Evolutionary conservation across 2,888 invertebrate genomes (phyloP), one percentile per base, ranked within the genome.

Genomic region (Xestoiulus laeticollis): DNA sequence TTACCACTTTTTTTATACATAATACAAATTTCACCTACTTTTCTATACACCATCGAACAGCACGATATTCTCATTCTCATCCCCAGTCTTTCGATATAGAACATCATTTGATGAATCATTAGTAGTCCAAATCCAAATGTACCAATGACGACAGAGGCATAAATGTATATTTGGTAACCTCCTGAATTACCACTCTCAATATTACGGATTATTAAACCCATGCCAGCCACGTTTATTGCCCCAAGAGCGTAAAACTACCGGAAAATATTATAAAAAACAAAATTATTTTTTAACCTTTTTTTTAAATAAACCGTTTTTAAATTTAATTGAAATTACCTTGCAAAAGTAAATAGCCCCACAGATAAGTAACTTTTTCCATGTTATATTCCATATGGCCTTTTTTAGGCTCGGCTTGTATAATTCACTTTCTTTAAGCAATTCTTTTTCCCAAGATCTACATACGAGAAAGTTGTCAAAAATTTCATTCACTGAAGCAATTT

Each of bases 111-210:
- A 16, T 86, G 86, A 19, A 86, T 53, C 26, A 48, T 53, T 16
- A 86, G 16, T 0, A 53, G 30, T 26, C 86, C 86, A 30, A 86
- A 59, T 53, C 86, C 86, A 48, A 86, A 86, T 10, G 86, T 86
- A 12, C 30, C 22, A 86, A 48, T 53, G 44, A 86, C 86, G 12
- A 59, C 3, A 44, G 22, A 30, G 16, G 59, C 86, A 19, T 48
- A 59, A 53, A 43, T 1, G 59, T 86, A 48, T 30, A 86, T 53
- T 22, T 26, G 1, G 22, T 16, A 59, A 53, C 59, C 53, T 10
- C 30, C 22, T 30, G 26, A 10, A 16, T 12, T n/a, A n/a, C 59
- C 53, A 86, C 14, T 30, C 16, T 53, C 32, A 38, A 83, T 83
- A 3, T 1, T 5, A 16, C 59, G 22, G 22, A 86, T 53, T 6